Percentiles rank a stretch among this genome's conserved stretches.
Evolutionary conservation across 2,113 vertebrate species (phyloP).

Genomic region (Macquaria ambigua): DNA sequence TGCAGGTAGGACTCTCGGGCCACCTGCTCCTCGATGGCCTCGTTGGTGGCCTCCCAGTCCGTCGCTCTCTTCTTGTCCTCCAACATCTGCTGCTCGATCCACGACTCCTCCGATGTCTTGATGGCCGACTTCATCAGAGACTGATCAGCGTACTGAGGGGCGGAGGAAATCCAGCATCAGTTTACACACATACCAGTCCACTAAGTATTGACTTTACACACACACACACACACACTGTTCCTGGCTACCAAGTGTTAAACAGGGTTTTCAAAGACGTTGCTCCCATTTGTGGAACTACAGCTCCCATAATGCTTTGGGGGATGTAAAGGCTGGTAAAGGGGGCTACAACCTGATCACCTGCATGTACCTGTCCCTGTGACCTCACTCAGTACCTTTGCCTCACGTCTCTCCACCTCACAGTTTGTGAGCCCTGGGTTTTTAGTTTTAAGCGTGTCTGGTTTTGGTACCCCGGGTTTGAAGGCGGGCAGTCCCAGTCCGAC

Average conservation of each 20-base stretch:
- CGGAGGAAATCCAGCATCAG: not conserved
- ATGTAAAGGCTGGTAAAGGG: too few relatives aligned
- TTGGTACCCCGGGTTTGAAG: constrained; percentile 94
- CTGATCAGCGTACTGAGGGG: constrained; percentile 90
- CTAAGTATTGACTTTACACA: too few relatives aligned
- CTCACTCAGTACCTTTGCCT: too few relatives aligned
- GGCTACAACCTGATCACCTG: too few relatives aligned
- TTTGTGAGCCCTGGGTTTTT: too few relatives aligned
- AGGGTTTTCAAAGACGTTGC: too few relatives aligned
- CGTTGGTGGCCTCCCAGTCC: constrained; percentile 98
- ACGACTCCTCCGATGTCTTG: constrained; percentile 96
- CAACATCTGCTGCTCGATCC: constrained; percentile 98
- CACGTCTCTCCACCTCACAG: too few relatives aligned
- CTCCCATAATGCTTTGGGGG: too few relatives aligned
- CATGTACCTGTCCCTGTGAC: too few relatives aligned
- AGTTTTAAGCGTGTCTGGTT: not conserved
- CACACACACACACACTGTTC: not conserved
- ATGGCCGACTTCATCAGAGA: constrained; percentile 97
- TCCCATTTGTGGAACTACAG: too few relatives aligned
- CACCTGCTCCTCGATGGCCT: constrained; percentile 97
- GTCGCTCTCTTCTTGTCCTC: constrained; percentile 97
- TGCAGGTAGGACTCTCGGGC: constrained; percentile 95
- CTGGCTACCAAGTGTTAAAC: too few relatives aligned
- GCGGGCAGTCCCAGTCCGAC: constrained; percentile 94
- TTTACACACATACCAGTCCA: not conserved